Evolutionary conservation across 2,888 invertebrate genomes (phyloP).

Genomic region (Tyria jacobaeae): DNA sequence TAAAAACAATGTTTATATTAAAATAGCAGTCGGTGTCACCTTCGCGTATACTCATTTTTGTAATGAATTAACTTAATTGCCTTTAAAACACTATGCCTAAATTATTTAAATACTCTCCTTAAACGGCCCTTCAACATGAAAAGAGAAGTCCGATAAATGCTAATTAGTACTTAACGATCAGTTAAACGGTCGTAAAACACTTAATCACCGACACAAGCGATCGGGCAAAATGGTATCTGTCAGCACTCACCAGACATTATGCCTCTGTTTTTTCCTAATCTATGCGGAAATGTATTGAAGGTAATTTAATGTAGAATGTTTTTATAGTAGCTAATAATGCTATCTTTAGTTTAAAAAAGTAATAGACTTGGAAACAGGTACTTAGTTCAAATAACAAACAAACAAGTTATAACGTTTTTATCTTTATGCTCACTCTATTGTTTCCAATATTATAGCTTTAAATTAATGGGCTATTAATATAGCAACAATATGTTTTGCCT

Average conservation of each 20-base stretch:
- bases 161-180: slow-evolving; percentile 71
- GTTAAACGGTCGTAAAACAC: slow-evolving; percentile 64
- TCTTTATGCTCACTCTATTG: too few relatives aligned
- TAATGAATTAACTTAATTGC: slow-evolving; percentile 24
- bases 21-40: slow-evolving; percentile 7
- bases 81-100: slow-evolving; percentile 25
- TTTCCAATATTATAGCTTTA: too few relatives aligned
- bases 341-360: too few relatives aligned
- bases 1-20: background rate
- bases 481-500: background rate
- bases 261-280: slow-evolving; percentile 31
- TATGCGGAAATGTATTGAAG: slow-evolving; percentile 28
- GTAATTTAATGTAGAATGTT: slow-evolving; percentile 29
- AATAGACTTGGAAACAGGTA: too few relatives aligned
- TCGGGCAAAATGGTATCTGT: slow-evolving; percentile 59
- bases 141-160: slow-evolving; percentile 69
- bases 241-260: slow-evolving; percentile 35
- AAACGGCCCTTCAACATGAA: slow-evolving; percentile 55
- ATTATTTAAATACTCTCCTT: slow-evolving; percentile 46
- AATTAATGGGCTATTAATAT: too few relatives aligned
- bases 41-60: slow-evolving; percentile 5
- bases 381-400: too few relatives aligned
- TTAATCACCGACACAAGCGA: slow-evolving; percentile 58
- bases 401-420: too few relatives aligned
- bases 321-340: too few relatives aligned